Evolutionary conservation across 2,797 vertebrate genomes (phyloP).

Genomic region (Poecilia picta): DNA sequence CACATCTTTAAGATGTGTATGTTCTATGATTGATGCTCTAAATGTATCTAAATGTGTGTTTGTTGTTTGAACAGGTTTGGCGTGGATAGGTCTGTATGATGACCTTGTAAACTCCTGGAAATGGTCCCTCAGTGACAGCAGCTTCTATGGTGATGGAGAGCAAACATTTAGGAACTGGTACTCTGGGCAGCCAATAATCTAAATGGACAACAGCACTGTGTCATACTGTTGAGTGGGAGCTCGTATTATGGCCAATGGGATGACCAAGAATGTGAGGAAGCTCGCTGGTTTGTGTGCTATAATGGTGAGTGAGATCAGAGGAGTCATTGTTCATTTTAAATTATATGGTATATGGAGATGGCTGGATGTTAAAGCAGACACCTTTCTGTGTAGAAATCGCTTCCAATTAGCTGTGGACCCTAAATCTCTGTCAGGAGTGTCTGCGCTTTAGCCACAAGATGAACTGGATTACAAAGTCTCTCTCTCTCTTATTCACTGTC

Average conservation of each 20-base stretch:
- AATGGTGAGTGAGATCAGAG: slow-evolving; percentile 35
- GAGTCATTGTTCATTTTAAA: not conserved
- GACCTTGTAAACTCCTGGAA: slow-evolving; percentile 49
- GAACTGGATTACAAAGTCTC: not conserved
- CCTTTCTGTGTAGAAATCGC: not conserved
- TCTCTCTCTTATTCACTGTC: too few species aligned
- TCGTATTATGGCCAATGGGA: not conserved
- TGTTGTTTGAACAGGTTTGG: slow-evolving; percentile 31
- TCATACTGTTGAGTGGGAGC: accelerated
- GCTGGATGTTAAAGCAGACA: not conserved
- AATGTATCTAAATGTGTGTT: not conserved
- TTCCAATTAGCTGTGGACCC: not conserved
- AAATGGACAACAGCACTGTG: slow-evolving; percentile 7
- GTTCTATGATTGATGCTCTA: not conserved
- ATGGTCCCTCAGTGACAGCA: slow-evolving; percentile 55
- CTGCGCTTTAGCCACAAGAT: not conserved
- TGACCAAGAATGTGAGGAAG: accelerated
- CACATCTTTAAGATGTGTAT: too few species aligned
- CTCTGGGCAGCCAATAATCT: accelerated
- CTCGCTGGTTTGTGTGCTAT: slow-evolving; percentile 19
- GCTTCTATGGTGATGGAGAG: slow-evolving; percentile 31
- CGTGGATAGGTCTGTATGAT: slow-evolving; percentile 57
- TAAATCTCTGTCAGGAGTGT: not conserved
- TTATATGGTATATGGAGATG: not conserved
- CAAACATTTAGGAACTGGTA: slow-evolving; percentile 43